phyloP scores from a whole-genome alignment of 2,797 vertebrate species.

The Petrocephalus sullivani region DNA sequence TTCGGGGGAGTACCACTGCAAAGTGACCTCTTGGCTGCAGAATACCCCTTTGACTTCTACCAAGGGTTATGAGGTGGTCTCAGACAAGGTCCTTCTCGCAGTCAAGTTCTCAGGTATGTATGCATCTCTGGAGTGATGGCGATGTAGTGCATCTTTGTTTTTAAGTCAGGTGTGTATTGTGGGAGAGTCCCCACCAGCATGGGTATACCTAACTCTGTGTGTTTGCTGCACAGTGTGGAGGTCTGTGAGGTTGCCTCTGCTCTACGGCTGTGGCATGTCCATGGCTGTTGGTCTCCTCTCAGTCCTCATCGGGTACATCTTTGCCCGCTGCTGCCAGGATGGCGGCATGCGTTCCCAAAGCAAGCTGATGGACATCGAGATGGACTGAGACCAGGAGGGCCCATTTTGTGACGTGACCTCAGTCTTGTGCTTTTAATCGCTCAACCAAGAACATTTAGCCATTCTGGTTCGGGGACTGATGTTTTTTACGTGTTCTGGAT shows the following conservation, averaged over 20 bases:
- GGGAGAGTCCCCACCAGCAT: not conserved
- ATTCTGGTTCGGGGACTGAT: not conserved
- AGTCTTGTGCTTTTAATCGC: not conserved
- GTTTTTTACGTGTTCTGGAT: not conserved
- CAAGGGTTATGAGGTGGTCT: conserved; percentile 66
- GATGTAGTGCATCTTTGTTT: not conserved
- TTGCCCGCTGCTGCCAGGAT: conserved; percentile 76
- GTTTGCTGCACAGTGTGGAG: conserved; percentile 69
- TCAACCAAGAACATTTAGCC: not conserved
- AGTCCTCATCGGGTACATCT: conserved; percentile 83
- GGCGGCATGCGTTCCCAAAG: conserved; percentile 69
- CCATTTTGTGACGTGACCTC: not conserved
- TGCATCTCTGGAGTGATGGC: not conserved
- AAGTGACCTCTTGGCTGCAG: conserved; percentile 79
- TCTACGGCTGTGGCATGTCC: conserved; percentile 78
- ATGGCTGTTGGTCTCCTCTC: conserved; percentile 76
- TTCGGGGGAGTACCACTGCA: conserved; percentile 82
- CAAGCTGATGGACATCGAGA: conserved; percentile 87
- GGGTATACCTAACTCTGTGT: not conserved
- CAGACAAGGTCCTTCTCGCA: conserved; percentile 70
- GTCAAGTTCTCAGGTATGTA: conserved; percentile 84
- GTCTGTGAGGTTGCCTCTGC: conserved; percentile 81
- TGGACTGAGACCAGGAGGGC: conserved; percentile 71
- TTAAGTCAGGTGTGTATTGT: not conserved
- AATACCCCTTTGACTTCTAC: conserved; percentile 76